These are phyloP conservation scores for Lithophane semibrunnea DNA, from an alignment of 2,888 invertebrate species.

Conservation along the genomic window DNA sequence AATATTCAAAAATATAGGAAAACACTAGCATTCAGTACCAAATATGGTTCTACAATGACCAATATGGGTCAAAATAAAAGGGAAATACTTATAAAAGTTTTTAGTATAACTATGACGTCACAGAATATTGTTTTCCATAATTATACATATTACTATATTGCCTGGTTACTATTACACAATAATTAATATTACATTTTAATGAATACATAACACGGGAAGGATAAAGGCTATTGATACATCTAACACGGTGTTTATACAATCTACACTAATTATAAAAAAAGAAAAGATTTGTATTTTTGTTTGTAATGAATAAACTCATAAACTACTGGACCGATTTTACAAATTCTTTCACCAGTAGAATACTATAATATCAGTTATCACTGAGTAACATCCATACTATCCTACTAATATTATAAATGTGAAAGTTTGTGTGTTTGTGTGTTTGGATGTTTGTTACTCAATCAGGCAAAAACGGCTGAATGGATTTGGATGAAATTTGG, in stretches of 20 bases:
- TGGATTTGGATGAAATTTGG: too few relatives aligned
- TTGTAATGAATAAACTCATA: too few relatives aligned
- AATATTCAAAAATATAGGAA: background rate
- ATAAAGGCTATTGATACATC: background rate
- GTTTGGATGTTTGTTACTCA: too few relatives aligned
- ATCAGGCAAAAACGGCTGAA: too few relatives aligned
- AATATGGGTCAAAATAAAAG: conserved; percentile 1
- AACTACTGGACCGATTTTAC: too few relatives aligned
- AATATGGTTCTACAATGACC: background rate
- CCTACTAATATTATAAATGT: too few relatives aligned
- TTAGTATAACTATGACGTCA: background rate
- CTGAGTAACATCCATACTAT: too few relatives aligned
- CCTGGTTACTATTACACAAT: conserved; percentile 7
- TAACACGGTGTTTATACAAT: background rate
- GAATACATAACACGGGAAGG: background rate
- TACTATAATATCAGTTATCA: too few relatives aligned
- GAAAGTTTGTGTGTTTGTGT: too few relatives aligned
- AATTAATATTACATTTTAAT: background rate
- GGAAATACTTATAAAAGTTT: conserved; percentile 1
- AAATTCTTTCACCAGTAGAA: too few relatives aligned
- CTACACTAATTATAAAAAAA: too few relatives aligned
- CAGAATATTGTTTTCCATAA: background rate
- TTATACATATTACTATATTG: background rate
- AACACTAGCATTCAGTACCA: background rate
- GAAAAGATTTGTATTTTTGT: too few relatives aligned